Percentiles rank a stretch among this genome's conserved stretches.
Evolutionary conservation across 1,140 invertebrate species (phyloP).

Genomic region (Watersipora subatra): DNA sequence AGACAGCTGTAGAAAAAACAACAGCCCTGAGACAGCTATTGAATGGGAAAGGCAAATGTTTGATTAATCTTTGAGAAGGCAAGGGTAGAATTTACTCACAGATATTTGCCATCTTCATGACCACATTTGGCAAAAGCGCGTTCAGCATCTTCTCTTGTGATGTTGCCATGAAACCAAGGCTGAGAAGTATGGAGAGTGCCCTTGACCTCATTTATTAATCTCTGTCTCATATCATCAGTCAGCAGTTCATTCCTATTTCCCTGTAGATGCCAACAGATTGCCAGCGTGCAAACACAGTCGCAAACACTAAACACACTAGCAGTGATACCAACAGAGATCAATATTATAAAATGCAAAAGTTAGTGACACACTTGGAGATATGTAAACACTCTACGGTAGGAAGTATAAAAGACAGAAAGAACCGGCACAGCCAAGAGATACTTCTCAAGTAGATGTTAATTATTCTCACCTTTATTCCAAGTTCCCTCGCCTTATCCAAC

Average conservation of each 20-base stretch:
- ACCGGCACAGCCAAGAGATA: too few species aligned
- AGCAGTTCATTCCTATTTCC: conserved; percentile 19
- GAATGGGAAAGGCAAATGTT: too few species aligned
- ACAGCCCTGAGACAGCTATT: too few species aligned
- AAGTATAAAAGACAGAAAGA: too few species aligned
- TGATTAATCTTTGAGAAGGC: too few species aligned
- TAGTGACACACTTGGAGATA: too few species aligned
- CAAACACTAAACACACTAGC: not conserved
- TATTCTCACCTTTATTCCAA: conserved; percentile 14
- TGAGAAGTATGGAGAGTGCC: conserved; percentile 26
- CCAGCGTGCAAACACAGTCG: not conserved
- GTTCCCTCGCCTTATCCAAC: conserved; percentile 26
- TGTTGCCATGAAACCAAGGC: conserved; percentile 34
- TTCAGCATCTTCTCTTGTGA: conserved; percentile 30
- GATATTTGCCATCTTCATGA: conserved; percentile 33
- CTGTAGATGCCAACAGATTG: not conserved
- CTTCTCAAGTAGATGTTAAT: too few species aligned
- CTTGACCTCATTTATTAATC: conserved; percentile 23
- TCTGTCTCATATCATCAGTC: conserved; percentile 21
- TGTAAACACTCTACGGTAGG: too few species aligned
- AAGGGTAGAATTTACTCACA: too few species aligned
- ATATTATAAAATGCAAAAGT: not conserved
- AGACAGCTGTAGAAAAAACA: too few species aligned
- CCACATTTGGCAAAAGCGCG: conserved; percentile 19
- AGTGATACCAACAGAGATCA: not conserved